These are phyloP conservation scores for Phocoena phocoena DNA, from an alignment of 2,113 vertebrate species.

Conservation along the genomic window DNA sequence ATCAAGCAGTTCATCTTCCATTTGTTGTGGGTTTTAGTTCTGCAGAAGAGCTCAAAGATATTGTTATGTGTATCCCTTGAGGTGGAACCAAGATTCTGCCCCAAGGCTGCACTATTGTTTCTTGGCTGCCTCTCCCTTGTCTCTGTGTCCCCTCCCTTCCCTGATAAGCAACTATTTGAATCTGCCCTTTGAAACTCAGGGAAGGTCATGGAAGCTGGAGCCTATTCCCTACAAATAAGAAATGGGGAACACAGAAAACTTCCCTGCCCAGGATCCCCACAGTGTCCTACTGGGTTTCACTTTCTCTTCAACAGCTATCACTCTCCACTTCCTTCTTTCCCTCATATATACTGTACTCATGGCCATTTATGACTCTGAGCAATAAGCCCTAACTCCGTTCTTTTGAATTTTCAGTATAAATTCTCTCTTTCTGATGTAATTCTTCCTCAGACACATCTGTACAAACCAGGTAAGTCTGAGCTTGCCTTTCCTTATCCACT, in stretches of 20 bases:
- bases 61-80: not conserved
- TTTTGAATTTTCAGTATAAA: not conserved
- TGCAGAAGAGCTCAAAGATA: not conserved
- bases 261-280: not conserved
- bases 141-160: not conserved
- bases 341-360: not conserved
- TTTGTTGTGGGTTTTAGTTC: not conserved
- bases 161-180: not conserved
- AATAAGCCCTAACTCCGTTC: not conserved
- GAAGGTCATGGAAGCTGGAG: not conserved
- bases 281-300: not conserved
- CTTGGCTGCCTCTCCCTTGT: not conserved
- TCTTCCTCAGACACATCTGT: not conserved
- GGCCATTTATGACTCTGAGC: not conserved
- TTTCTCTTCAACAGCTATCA: not conserved
- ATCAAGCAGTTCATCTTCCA: not conserved
- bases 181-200: not conserved
- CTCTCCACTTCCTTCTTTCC: not conserved
- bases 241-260: not conserved
- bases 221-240: not conserved
- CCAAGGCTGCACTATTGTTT: not conserved
- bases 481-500: not conserved
- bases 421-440: not conserved
- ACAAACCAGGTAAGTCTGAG: not conserved
- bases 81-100: not conserved